A percentile compares a stretch with the other conserved stretches of the same genome.
These are phyloP conservation scores for Pardalotus punctatus DNA, from an alignment of 2,113 vertebrate species.

Conservation along the genomic window DNA sequence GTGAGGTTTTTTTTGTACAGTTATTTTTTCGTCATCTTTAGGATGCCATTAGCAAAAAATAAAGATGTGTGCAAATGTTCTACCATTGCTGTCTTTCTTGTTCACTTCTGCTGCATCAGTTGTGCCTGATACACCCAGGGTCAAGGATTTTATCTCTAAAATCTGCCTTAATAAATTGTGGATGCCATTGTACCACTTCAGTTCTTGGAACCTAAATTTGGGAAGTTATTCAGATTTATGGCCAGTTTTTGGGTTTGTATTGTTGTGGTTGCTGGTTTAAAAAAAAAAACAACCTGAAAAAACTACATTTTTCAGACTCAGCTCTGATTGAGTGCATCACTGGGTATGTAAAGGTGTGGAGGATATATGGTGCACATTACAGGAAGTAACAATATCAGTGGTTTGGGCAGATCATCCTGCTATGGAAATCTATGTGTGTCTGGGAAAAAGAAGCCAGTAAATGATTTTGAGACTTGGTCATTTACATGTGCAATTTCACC, in stretches of 20 bases:
- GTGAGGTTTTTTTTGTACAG: background rate
- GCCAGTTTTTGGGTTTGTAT: background rate
- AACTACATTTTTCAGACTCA: background rate
- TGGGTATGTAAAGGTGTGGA: background rate
- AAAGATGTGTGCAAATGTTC: background rate
- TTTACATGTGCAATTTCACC: background rate
- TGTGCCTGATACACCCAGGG: background rate
- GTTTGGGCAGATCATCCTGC: background rate
- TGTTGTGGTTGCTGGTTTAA: rapidly evolving
- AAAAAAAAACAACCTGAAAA: too few species aligned
- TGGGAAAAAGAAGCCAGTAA: background rate
- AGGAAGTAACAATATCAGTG: background rate
- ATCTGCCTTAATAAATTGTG: background rate
- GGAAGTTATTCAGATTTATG: background rate
- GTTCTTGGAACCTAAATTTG: background rate
- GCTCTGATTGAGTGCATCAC: background rate
- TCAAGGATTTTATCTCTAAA: background rate
- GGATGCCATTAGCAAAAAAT: slow-evolving; percentile 2
- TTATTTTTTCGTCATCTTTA: background rate
- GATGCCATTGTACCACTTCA: background rate
- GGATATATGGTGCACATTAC: background rate
- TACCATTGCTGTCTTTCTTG: background rate
- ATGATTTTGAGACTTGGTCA: background rate
- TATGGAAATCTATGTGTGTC: background rate
- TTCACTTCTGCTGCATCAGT: background rate